phyloP scores from a whole-genome alignment of 2,888 invertebrate genomes.

The Rambutsinella grinnellia region DNA sequence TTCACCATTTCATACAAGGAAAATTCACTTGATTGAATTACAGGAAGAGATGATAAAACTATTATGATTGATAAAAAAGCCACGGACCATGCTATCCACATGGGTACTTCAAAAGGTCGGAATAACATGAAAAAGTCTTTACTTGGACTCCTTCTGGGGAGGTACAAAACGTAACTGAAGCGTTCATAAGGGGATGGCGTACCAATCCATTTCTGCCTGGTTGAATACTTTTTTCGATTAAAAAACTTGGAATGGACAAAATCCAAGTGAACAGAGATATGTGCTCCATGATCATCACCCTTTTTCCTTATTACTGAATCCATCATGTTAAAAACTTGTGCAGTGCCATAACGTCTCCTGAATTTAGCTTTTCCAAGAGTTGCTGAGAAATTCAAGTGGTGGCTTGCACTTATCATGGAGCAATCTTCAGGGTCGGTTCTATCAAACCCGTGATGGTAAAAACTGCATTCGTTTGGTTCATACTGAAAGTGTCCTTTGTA shows the following conservation, averaged over 20 bases:
- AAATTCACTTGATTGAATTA: not conserved
- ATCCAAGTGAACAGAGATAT: no score
- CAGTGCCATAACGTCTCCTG: no score
- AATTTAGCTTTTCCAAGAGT: no score
- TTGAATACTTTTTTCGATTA: not conserved
- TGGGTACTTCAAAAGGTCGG: conserved; percentile 20
- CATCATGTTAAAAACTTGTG: no score
- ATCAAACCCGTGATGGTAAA: conserved; percentile 19
- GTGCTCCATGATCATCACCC: no score
- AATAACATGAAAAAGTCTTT: conserved; percentile 29
- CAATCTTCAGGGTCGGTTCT: conserved; percentile 15
- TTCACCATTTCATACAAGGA: not conserved
- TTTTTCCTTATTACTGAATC: no score
- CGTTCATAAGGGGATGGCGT: conserved; percentile 11
- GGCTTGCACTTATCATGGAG: conserved; percentile 6
- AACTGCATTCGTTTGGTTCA: conserved; percentile 8
- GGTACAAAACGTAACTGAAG: conserved; percentile 3
- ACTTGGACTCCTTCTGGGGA: conserved; percentile 11
- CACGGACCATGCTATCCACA: conserved; percentile 11
- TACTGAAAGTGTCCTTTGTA: not conserved
- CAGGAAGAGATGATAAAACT: not conserved
- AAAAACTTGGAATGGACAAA: conserved; percentile 12
- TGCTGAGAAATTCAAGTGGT: conserved; percentile 23
- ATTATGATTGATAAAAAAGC: conserved; percentile 2
- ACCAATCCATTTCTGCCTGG: conserved; percentile 8